Conservation (phyloP, 1,140 invertebrate genomes). For the Pissodes strobi region DNA sequence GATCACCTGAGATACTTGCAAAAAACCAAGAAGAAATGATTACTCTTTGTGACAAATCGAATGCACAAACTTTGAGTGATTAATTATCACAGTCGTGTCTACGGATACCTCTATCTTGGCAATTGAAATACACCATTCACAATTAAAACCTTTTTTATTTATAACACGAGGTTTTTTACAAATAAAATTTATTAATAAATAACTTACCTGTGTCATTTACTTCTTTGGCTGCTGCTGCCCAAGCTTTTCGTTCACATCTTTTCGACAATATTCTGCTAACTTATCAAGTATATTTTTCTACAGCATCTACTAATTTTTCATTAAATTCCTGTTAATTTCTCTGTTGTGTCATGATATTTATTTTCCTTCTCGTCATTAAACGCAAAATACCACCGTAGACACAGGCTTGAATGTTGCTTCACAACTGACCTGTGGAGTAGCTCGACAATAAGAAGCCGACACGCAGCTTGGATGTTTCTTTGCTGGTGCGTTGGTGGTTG, state of each 20-base stretch:
- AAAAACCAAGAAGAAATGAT: not conserved
- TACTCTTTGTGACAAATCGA: not conserved
- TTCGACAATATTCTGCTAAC: no score
- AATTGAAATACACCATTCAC: not conserved
- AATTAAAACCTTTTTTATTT: not conserved
- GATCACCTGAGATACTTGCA: not conserved
- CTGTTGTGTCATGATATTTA: not conserved
- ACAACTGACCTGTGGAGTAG: not conserved
- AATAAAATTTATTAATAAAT: not conserved
- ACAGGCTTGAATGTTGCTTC: not conserved
- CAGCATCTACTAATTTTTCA: not conserved
- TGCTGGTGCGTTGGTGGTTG: not conserved
- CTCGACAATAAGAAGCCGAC: not conserved
- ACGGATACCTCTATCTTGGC: no score
- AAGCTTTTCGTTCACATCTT: not conserved
- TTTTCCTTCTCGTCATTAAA: not conserved
- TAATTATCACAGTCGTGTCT: not conserved
- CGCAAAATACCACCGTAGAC: not conserved
- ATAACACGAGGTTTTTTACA: no score
- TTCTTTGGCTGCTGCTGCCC: no score
- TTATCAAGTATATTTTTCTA: not conserved
- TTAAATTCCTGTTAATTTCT: not conserved
- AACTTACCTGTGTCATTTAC: not conserved
- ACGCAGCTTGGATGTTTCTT: no score
- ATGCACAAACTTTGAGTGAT: not conserved